Conservation (phyloP, 1,140 invertebrate genomes). For the Drosophila subobscura region DNA sequence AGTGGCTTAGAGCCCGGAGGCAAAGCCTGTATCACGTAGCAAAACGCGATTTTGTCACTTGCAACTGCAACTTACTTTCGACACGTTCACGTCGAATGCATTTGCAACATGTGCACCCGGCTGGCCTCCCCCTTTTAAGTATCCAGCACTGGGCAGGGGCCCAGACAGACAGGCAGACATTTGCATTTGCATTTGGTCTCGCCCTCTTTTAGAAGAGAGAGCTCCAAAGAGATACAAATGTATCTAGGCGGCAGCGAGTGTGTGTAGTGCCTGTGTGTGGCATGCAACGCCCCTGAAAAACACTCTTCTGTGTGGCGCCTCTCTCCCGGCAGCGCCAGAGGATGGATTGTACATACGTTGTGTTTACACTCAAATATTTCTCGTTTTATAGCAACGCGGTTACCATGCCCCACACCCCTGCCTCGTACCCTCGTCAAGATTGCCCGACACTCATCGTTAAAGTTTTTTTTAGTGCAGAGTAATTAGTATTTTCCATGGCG, state of each 20-base stretch:
- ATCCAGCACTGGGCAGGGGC: not conserved
- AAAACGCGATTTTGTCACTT: conserved; percentile 70
- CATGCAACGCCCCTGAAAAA: conserved; percentile 74
- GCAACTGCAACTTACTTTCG: conserved; percentile 57
- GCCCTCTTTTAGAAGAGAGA: conserved; percentile 15
- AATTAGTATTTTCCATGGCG: conserved; percentile 67
- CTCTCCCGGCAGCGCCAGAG: not conserved
- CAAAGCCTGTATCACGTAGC: conserved; percentile 53
- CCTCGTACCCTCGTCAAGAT: conserved; percentile 45
- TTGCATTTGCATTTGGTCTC: conserved; percentile 59
- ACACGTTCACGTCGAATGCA: conserved; percentile 63
- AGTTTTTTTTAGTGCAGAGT: conserved; percentile 62
- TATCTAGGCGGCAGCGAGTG: conserved; percentile 15
- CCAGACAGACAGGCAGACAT: conserved; percentile 44
- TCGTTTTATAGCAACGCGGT: conserved; percentile 71
- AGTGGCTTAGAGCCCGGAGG: too few relatives aligned
- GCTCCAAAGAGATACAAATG: conserved; percentile 61
- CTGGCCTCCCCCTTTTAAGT: not conserved
- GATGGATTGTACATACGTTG: conserved; percentile 38
- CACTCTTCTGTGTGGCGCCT: conserved; percentile 62
- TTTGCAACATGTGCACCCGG: conserved; percentile 52
- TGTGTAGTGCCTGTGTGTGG: conserved; percentile 42
- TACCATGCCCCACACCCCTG: conserved; percentile 13
- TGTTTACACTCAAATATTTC: conserved; percentile 69
- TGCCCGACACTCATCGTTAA: conserved; percentile 62